A percentile compares a stretch with the other conserved stretches of the same genome.
These are phyloP conservation scores for Ostrea edulis DNA, from an alignment of 1,140 invertebrate genomes.

Conservation along the genomic window DNA sequence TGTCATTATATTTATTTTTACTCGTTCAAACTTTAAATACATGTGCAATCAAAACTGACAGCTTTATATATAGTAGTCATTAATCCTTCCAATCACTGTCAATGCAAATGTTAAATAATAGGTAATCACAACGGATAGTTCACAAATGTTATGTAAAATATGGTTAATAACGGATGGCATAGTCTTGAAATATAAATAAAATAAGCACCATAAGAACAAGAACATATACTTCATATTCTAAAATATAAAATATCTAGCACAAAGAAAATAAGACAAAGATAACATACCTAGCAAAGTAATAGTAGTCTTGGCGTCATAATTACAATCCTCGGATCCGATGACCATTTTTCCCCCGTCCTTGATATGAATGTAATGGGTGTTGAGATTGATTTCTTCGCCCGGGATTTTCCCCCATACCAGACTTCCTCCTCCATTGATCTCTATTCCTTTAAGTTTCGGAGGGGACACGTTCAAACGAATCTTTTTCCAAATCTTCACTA, in stretches of 20 bases:
- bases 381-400: neutral
- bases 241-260: no score
- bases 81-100: no score
- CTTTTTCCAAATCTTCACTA: neutral
- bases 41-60: no score
- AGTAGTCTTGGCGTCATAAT: neutral
- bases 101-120: no score
- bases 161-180: no score
- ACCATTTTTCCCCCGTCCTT: neutral
- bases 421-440: neutral
- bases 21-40: neutral
- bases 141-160: no score
- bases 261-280: neutral
- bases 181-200: no score
- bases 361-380: neutral
- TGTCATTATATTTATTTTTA: neutral
- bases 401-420: neutral
- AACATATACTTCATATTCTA: no score
- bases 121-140: no score
- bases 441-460: neutral
- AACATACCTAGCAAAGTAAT: neutral
- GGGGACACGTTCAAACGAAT: neutral
- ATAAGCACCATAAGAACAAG: no score
- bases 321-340: constrained; percentile 14
- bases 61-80: no score